phyloP scores from a whole-genome alignment of 2,113 vertebrate genomes.

The Cisticola juncidis region DNA sequence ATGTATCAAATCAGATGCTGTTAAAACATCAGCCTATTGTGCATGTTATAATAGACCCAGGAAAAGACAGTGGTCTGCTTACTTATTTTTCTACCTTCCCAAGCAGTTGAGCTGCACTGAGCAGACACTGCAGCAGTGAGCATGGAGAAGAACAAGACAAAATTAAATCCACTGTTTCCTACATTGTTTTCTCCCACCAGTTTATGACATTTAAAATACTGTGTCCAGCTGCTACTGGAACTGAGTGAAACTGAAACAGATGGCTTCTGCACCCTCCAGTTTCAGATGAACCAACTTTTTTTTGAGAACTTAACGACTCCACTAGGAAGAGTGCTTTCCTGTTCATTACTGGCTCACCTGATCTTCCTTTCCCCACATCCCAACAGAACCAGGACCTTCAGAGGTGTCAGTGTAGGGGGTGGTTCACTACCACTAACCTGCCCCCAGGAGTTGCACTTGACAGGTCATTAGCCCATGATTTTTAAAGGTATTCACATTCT shows the following conservation, averaged over 20 bases:
- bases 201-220: not conserved
- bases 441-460: not conserved
- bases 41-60: not conserved
- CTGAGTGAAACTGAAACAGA: not conserved
- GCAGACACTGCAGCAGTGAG: not conserved
- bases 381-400: not conserved
- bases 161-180: not conserved
- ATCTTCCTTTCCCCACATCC: not conserved
- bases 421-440: not conserved
- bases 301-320: not conserved
- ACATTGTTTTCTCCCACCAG: not conserved
- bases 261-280: not conserved
- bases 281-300: not conserved
- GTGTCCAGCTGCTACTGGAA: not conserved
- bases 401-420: not conserved
- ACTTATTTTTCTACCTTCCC: not conserved
- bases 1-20: conserved; percentile 24
- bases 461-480: not conserved
- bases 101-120: not conserved
- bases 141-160: not conserved
- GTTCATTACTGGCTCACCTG: not conserved
- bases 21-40: not conserved
- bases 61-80: not conserved
- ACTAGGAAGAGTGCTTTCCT: not conserved
- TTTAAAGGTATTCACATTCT: not conserved